Evolutionary conservation across 2,113 vertebrate genomes (phyloP).

Genomic region (Peromyscus polionotus): DNA sequence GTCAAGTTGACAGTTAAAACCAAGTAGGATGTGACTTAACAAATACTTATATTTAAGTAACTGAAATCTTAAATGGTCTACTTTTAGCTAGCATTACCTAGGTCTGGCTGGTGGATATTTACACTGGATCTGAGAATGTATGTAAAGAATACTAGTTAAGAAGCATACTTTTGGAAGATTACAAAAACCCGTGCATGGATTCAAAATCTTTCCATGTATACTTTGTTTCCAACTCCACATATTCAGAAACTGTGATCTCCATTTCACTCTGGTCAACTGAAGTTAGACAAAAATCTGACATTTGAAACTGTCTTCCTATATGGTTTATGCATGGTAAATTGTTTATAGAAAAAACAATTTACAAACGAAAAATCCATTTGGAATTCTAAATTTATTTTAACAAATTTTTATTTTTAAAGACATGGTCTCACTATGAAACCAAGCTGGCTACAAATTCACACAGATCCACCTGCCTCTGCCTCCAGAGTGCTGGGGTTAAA

Average conservation of each 20-base stretch:
- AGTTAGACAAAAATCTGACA: slow-evolving; percentile 48
- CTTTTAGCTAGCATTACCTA: slow-evolving; percentile 21
- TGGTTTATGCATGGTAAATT: not conserved
- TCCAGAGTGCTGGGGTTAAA: not conserved
- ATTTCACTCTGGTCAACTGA: slow-evolving; percentile 44
- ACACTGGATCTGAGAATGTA: slow-evolving; percentile 26
- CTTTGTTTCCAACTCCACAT: slow-evolving; percentile 14
- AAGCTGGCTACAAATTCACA: not conserved
- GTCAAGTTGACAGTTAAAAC: not conserved
- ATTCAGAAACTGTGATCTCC: slow-evolving; percentile 52
- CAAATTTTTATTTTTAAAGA: not conserved
- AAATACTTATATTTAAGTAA: not conserved
- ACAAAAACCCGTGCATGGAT: slow-evolving; percentile 1
- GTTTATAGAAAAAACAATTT: slow-evolving; percentile 33
- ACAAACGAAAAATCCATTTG: slow-evolving; percentile 56
- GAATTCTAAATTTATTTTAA: slow-evolving; percentile 44
- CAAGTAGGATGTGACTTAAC: not conserved
- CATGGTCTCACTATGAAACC: not conserved
- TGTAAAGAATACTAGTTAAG: slow-evolving; percentile 47
- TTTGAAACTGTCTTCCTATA: slow-evolving; percentile 29
- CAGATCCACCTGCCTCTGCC: not conserved
- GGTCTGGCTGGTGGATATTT: slow-evolving; percentile 51
- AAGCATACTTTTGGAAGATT: slow-evolving; percentile 48
- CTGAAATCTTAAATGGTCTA: slow-evolving; percentile 49
- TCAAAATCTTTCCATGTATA: slow-evolving; percentile 54